Conservation (phyloP, 2,113 vertebrate species). For the Ovibos moschatus region DNA sequence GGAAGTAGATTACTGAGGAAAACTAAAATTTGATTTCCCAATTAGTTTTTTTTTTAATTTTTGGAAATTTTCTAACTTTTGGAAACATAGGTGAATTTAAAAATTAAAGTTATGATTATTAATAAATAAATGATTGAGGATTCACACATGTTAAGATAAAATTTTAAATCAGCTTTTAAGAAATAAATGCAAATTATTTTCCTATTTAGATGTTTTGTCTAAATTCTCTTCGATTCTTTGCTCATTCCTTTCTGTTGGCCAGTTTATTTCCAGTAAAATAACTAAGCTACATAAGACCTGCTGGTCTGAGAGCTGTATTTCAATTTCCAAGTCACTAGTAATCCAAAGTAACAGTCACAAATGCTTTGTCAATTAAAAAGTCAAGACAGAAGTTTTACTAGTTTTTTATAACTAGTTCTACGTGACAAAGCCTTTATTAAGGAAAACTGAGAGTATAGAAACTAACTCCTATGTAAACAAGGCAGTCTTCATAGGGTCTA, state of each 20-base stretch:
- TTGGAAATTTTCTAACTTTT: conserved; percentile 23
- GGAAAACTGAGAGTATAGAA: background rate
- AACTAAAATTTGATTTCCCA: background rate
- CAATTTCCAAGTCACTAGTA: background rate
- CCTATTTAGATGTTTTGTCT: background rate
- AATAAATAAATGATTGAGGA: background rate
- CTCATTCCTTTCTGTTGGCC: background rate
- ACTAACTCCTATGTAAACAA: background rate
- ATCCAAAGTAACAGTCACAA: background rate
- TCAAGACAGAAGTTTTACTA: background rate
- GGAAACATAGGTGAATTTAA: background rate
- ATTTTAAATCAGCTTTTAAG: background rate
- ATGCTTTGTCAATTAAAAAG: background rate
- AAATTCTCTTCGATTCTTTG: background rate
- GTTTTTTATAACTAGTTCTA: background rate
- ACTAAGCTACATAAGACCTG: background rate
- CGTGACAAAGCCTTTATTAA: background rate
- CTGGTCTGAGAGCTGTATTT: background rate
- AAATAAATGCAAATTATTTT: background rate
- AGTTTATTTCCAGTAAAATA: background rate
- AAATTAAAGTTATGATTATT: background rate
- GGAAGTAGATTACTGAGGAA: conserved; percentile 18
- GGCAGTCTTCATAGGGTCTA: background rate
- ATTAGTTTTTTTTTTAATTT: conserved; percentile 4
- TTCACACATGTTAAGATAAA: background rate